These are phyloP conservation scores for Ptilonorhynchus violaceus DNA, from an alignment of 2,113 vertebrate genomes.

Conservation along the genomic window DNA sequence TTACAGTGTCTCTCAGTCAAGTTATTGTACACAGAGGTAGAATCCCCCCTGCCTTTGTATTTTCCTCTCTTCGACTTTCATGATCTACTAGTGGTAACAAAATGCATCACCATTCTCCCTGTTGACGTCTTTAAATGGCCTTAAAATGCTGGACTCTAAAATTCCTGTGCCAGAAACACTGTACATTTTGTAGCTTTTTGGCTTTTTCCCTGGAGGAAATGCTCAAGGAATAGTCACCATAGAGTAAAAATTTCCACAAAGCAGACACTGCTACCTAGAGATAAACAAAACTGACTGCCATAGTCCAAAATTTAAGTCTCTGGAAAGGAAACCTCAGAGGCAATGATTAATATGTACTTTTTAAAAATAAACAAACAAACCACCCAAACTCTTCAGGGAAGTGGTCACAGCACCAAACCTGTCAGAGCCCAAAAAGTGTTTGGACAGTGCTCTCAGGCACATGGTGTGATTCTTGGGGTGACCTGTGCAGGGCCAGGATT, in stretches of 20 bases:
- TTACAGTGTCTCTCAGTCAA: neutral
- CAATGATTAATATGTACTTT: neutral
- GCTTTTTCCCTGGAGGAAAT: neutral
- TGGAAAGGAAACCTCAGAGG: neutral
- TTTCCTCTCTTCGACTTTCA: neutral
- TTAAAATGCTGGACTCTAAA: neutral
- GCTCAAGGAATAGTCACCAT: neutral
- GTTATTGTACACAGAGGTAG: neutral
- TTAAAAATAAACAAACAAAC: neutral
- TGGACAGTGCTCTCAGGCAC: neutral
- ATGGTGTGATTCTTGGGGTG: neutral
- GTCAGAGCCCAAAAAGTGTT: neutral
- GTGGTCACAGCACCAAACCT: neutral
- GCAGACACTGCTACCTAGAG: neutral
- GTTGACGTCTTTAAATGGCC: neutral
- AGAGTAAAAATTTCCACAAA: neutral
- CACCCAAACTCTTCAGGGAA: neutral
- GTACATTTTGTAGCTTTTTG: neutral
- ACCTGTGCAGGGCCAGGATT: neutral
- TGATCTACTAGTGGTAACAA: neutral
- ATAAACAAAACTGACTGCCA: neutral
- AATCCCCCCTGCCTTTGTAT: accelerated
- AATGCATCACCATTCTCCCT: neutral
- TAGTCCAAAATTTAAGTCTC: neutral
- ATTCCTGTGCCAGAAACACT: neutral